These are phyloP conservation scores for Cataglyphis rosenhaueri DNA, from an alignment of 2,888 invertebrate species.

Conservation along the genomic window DNA sequence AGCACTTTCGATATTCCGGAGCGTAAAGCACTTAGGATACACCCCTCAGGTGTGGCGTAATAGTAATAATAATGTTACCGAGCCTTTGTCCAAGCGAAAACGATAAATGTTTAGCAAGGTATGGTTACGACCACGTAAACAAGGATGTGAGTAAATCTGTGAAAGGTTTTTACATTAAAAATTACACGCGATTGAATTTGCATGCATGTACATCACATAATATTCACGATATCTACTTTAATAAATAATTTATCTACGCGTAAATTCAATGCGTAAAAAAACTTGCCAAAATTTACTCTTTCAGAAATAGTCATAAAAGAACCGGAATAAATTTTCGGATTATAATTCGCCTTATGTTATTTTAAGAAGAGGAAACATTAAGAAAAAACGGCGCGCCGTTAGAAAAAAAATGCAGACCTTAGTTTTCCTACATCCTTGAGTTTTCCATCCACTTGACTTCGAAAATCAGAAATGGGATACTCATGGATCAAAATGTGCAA, in stretches of 20 bases:
- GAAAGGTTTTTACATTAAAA: conserved; percentile 57
- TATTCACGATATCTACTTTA: not conserved
- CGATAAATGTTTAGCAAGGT: conserved; percentile 74
- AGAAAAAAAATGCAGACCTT: not conserved
- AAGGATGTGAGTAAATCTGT: conserved; percentile 74
- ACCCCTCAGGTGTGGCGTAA: conserved; percentile 69
- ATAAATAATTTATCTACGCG: not conserved
- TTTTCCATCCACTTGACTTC: not conserved
- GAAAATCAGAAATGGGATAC: not conserved
- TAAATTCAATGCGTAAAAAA: not conserved
- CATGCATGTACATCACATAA: not conserved
- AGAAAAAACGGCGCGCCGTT: not conserved
- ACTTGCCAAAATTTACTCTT: not conserved
- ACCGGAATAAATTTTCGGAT: not conserved
- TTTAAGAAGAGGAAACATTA: not conserved
- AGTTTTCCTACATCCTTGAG: not conserved
- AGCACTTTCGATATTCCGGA: conserved; percentile 71
- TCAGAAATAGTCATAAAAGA: not conserved
- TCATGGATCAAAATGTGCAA: not conserved
- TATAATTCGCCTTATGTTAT: not conserved
- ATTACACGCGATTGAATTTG: not conserved
- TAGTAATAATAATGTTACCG: conserved; percentile 76
- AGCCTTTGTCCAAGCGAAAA: conserved; percentile 66
- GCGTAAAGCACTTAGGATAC: conserved; percentile 70
- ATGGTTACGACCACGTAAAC: conserved; percentile 71